phyloP scores from a whole-genome alignment of 2,888 invertebrate genomes.

The Cephus sareptanus region DNA sequence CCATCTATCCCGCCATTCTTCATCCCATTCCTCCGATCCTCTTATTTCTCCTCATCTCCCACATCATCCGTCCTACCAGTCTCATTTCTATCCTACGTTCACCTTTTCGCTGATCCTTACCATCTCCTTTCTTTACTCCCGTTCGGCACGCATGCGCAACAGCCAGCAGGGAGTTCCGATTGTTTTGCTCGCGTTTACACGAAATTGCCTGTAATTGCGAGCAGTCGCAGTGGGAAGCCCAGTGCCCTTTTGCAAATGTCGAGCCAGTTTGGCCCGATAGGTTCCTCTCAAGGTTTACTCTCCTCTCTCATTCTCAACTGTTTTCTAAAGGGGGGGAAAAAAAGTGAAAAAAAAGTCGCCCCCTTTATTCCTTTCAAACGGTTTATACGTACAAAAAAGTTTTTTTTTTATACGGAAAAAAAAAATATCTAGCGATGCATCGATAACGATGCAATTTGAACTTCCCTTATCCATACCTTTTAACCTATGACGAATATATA shows the following conservation, averaged over 20 bases:
- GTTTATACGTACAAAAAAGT: neutral
- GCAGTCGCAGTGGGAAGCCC: neutral
- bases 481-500: neutral
- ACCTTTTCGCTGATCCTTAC: neutral
- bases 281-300: neutral
- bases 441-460: neutral
- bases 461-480: neutral
- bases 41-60: neutral
- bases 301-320: conserved; percentile 16
- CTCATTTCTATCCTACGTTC: conserved; percentile 16
- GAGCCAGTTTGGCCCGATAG: conserved; percentile 9
- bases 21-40: neutral
- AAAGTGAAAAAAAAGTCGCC: neutral
- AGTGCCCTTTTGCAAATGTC: conserved; percentile 23
- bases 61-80: neutral
- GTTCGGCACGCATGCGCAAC: conserved; percentile 15
- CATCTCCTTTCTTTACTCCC: conserved; percentile 5
- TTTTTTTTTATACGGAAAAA: no score
- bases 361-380: neutral
- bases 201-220: conserved; percentile 48
- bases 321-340: conserved; percentile 1
- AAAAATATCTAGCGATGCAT: neutral
- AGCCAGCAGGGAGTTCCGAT: conserved; percentile 36
- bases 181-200: conserved; percentile 45
- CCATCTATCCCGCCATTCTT: neutral